Evolutionary conservation across 2,113 vertebrate genomes (phyloP), one percentile per base, ranked within the genome.

Genomic region (Gracilinanus agilis): DNA sequence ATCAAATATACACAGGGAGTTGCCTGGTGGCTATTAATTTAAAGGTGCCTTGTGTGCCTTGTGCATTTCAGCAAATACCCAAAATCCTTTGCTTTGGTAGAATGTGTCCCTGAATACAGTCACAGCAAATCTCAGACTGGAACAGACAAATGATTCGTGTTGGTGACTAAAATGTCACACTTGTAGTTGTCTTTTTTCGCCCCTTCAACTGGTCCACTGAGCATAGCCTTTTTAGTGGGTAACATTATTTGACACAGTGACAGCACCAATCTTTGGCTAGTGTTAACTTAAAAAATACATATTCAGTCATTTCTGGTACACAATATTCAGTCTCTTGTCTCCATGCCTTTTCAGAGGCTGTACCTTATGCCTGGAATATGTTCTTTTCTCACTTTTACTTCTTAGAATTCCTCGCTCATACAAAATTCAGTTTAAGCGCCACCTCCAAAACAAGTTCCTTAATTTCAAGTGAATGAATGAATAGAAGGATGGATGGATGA

Each of bases 131-230:
- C 96, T 91, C 7, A 92, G 88, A 55, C 19, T 93, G 54, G 91
- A 92, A 75, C 27, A 92, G 55, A 61, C 1, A 96, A 96, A 97
- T 94, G 94, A 56, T 25, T 96, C 24, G 19, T 61, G 90, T 95
- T 95, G 88, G 44, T 24, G 91, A 96, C 67, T 96, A 23, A 92
- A 93, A 94, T 29, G 0, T 91, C 89, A 61, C 61, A 55, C 11
- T 94, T 95, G 3, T 83, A 92, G 1, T 55, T 89, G 90, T 91
- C 0, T 9, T 83, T 83, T 96, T 93, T 54, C 49, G 9, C 11
- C 89, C 89, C 13, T 96, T 24, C 91, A 67, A 90, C 56, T 67
- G 21, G 2, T 44, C 53, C 0, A 55, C 25, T 95, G 91, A 19
- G 19, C 0, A 25, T 56, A 34, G 40, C n/a, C 9, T 44, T 96